Conservation (phyloP, 2,113 vertebrate genomes). For the Argyrosomus japonicus region DNA sequence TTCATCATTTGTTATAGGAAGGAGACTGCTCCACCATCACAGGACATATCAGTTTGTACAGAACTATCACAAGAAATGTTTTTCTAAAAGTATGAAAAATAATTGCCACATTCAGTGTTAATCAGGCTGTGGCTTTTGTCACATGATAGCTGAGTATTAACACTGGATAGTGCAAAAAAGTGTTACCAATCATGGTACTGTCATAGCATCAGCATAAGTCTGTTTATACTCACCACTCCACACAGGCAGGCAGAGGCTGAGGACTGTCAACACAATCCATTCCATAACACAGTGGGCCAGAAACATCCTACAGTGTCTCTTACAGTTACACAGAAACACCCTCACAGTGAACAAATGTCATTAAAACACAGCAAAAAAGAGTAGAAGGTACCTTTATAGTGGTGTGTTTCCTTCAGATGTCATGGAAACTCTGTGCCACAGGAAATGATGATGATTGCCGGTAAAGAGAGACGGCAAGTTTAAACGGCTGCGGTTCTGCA, state of each 20-base stretch:
- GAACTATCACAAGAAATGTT: neutral
- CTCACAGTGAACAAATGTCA: conserved; percentile 9
- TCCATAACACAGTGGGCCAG: conserved; percentile 34
- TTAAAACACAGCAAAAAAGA: conserved; percentile 41
- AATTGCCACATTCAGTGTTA: neutral
- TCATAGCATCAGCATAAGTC: neutral
- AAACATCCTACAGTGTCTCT: conserved; percentile 46
- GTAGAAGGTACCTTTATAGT: conserved; percentile 56
- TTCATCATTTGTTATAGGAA: no score
- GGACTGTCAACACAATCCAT: conserved; percentile 33
- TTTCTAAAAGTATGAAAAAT: no score
- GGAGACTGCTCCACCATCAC: neutral
- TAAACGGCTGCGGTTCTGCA: conserved; percentile 30
- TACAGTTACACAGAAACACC: conserved; percentile 4
- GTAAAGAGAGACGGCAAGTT: conserved; percentile 44
- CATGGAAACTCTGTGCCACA: conserved; percentile 67
- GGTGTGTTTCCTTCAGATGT: neutral
- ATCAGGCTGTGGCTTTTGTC: neutral
- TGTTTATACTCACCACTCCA: conserved; percentile 59
- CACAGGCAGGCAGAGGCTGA: conserved; percentile 38
- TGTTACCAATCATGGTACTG: neutral
- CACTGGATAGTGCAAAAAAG: neutral
- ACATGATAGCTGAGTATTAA: neutral
- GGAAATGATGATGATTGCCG: conserved; percentile 62
- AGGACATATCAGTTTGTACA: neutral